Evolutionary conservation across 2,113 vertebrate species (phyloP), one percentile per base, ranked within the genome.

Genomic region (Symphodus melops): DNA sequence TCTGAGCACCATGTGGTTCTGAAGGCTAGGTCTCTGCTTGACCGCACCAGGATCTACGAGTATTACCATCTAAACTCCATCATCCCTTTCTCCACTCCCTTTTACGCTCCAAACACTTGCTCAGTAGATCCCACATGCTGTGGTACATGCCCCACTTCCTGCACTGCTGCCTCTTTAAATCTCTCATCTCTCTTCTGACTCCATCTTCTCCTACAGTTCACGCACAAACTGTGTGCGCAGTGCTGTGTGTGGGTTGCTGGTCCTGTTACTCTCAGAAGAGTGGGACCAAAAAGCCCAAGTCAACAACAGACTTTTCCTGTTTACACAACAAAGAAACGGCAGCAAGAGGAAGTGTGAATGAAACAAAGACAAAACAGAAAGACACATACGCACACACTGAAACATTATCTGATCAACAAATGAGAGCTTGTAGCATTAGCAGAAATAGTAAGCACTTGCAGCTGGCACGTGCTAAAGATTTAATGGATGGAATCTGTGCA

Each of bases 101-200:
- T 48, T 67, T 44, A 51, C 8, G 9, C 67, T 71, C 44, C 44
- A 41, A 41, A 56, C 61, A 48, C 56, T 64, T 23, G 19, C 53
- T 72, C 68, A 62, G 48, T 71, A 60, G 52, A 56, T 63, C 28
- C 16, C 51, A 19, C 58, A 33, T 25, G 44, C 55, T 61, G 67
- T 56, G 28, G 51, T 59, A 78, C 55, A 76, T 52, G 72, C 55
- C 41, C 20, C 68, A 66, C 73, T 81, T 81, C 60, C 37, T 51
- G 77, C 77, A 64, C 51, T 57, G 51, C 69, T 72, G 74, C 65
- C 55, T 82, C 69, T 69, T 62, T 57, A 78, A 74, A 70, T 69
- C 58, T 79, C 52, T 63, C 36, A 52, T 49, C 54, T 65, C 48
- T 68, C 51, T 25, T 56, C 75, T 81, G 13, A 11, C 3, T 52